Evolutionary conservation across 2,113 vertebrate species (phyloP), one percentile per base, ranked within the genome.

Genomic region (Mirounga angustirostris): DNA sequence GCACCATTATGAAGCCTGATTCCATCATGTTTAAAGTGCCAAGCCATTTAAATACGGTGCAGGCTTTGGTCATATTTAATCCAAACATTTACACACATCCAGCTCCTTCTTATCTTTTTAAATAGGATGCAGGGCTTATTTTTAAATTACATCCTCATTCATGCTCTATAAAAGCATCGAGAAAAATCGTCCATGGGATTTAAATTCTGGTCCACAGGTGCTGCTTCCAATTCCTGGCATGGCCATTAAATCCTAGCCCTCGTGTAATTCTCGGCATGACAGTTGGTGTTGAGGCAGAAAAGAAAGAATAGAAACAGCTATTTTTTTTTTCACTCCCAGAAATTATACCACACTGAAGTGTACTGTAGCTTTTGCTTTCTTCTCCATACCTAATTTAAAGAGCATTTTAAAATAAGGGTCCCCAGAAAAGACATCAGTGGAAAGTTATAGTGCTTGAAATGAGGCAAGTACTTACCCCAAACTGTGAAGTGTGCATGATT

Each of bases 91-190:
- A 91, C 89, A 97, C 91, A 98, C 94, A 98, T 89, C 56, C 24
- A 92, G 65, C 19, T 73, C 93, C 95, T 98, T 97, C 18, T 95
- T 96, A 97, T 97, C 79, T 97, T 0, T 0, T 98, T 96, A 96
- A 98, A 96, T 97, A 43, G 59, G 69, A 95, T 79, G 21, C 95
- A 46, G 85, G 10, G 80, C 97, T 98, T 97, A 79, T 98, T 98
- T 98, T 98, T 95, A 81, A 98, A 96, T 96, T 58, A 65, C 52
- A 40, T 76, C 94, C 46, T 71, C 95, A 33, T 98, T 98, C 12
- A 89, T 61, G 11, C 80, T 91, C 65, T 28, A 12, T 96, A 90
- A 40, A 71, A 93, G 54, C 58, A 87, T 89, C 54, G 89, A 92
- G 52, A 97, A 90, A 61, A 85, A 33, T 24, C 18, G 1, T 92